Conservation (phyloP, 2,113 vertebrate genomes). For the Cricetomys ansorgei region DNA sequence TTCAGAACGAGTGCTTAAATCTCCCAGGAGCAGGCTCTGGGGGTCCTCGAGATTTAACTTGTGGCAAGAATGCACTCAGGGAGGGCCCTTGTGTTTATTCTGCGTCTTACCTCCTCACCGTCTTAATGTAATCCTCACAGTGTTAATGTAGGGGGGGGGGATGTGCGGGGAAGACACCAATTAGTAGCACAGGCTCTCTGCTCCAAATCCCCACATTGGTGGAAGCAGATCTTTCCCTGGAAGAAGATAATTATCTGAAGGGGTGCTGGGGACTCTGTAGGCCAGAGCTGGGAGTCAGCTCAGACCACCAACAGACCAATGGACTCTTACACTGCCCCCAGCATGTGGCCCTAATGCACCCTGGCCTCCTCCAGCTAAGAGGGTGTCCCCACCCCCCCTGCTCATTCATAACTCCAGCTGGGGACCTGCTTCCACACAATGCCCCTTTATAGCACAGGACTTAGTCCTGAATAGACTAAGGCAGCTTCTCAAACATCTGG, state of each 20-base stretch:
- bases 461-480: constrained; percentile 76
- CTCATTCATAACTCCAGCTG: constrained; percentile 77
- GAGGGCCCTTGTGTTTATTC: constrained; percentile 83
- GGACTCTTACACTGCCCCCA: not conserved
- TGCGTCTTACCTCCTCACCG: constrained; percentile 83
- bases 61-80: constrained; percentile 82
- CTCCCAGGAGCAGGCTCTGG: constrained; percentile 76
- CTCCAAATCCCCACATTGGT: constrained; percentile 78
- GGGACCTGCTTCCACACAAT: constrained; percentile 77
- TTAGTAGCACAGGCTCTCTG: constrained; percentile 74
- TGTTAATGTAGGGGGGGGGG: constrained; percentile 74
- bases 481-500: constrained; percentile 55
- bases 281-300: constrained; percentile 43
- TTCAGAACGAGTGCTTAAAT: constrained; percentile 80
- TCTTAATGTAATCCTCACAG: constrained; percentile 79
- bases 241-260: constrained; percentile 84
- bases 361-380: constrained; percentile 64
- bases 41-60: constrained; percentile 76
- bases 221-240: constrained; percentile 73
- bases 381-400: constrained; percentile 69
- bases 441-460: constrained; percentile 74
- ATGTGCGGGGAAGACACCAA: constrained; percentile 82
- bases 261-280: constrained; percentile 78
- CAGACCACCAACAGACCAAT: constrained; percentile 85
- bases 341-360: constrained; percentile 48